Evolutionary conservation across 2,797 vertebrate genomes (phyloP), one percentile per base, ranked within the genome.

Genomic region (Gobionotothen gibberifrons): DNA sequence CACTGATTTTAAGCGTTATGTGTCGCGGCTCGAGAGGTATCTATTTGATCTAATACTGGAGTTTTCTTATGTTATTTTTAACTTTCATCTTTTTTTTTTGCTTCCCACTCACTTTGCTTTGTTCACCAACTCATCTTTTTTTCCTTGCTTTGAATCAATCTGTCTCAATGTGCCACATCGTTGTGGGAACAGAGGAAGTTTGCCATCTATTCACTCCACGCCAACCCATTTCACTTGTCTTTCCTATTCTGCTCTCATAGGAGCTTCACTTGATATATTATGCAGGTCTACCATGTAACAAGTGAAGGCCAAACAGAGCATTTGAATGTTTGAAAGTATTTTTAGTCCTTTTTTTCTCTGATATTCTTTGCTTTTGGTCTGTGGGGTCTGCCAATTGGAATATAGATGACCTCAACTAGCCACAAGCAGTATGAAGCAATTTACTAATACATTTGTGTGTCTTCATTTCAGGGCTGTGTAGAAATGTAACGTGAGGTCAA

Each of bases 101-200:
- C 54, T 68, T 21, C 42, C 53, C 12, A 1, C 42, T 60, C n/a
- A 16, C 17, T 39, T 29, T 5, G 6, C 21, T 51, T 72, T 13
- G 40, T 57, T 60, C 15, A 47, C 36, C 26, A 15, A 44, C 57
- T 19, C 11, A 11, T 6, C 1, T 52, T 54, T 14, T 61, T 61
- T 68, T 9, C 65, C 51, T 56, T 73, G 42, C 51, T 65, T 67
- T 66, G 57, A 64, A 59, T 76, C 70, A 76, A 51, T 83, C 51
- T 55, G 47, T 64, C 62, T 72, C 52, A 66, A 47, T 46, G 65
- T 72, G 60, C 64, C 69, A 46, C 53, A 67, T 49, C 11, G 1
- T 47, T 68, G 56, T 68, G 59, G 62, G 51, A 78, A 78, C 59
- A 66, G 63, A 76, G 70, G 52, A 74, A 72, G 79, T 82, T 64